Base-by-base conservation (phyloP, 1,140 invertebrate species). In the Stegodyphus dumicola region DNA sequence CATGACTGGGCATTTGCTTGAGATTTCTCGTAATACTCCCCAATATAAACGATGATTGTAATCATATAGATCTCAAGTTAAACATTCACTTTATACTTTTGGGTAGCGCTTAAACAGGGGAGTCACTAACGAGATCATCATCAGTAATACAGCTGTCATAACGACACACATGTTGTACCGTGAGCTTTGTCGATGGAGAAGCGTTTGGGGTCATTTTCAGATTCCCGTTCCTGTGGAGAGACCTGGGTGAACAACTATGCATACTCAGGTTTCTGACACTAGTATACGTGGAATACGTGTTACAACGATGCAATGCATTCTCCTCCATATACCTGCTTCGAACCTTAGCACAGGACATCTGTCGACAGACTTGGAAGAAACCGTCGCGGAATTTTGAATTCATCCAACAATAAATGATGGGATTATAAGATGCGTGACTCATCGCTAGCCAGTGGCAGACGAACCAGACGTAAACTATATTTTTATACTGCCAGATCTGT, bases 321-420 rank as follows among this genome's bases (percentile, higher is more conserved):
- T 78, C 73, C 17, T 77, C 77, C 10, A 49, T 49, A 10, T 60
- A 79, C 11, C 84, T 71, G 64, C n/a, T 85, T 53, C 81, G 64
- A 3, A 75, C 53, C 17, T 2, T 70, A 65, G 53, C 84, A 33
- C 84, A 86, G 18, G 75, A 56, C 18, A 86, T 7, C 15, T 73
- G 65, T 2, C 81, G 17, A 48, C 52, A 78, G 51, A 87, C 60
- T 18, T 86, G 73, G 11, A 69, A 69, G 87, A 92, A 92, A 52
- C 92, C 92, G 17, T 88, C 88, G 7, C 95, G 92, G 89, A 96
- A 97, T 53, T 94, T 92, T 1, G 93, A 93, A 90, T 97, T 97
- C 95, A 97, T 96, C 92, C 95, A 96, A 90, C 95, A 96, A 90
- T 97, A 97, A 88, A 98, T 97, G 76, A 98, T 93, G 0, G 96